Evolutionary conservation across 2,113 vertebrate species (phyloP), one percentile per base, ranked within the genome.

Genomic region (Dermatemys mawii): DNA sequence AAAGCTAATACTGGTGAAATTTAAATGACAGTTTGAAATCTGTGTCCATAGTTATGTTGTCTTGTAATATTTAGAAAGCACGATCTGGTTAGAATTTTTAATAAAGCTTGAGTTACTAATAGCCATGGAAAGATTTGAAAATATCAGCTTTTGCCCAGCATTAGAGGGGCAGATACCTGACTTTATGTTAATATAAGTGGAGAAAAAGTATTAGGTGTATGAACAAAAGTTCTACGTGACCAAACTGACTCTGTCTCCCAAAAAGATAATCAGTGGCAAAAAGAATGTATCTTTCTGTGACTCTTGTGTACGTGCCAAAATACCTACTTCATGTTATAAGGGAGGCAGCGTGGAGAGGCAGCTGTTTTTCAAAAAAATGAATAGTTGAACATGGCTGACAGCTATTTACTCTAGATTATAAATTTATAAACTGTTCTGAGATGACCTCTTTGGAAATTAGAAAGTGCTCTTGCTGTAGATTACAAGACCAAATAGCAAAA

Each of bases 11-110:
- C 81, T 81, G 29, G 57, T 49, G 38, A 48, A 96, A 96, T 95
- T 96, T 96, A 84, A 85, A 91, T 87, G 50, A 93, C 78, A 96
- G 95, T 96, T 91, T 93, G 49, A 92, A 96, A 90, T 90, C 83
- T 95, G 41, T 63, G 79, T 88, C 92, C 57, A 19, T 17, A 93
- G 83, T 70, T 84, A 91, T 87, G 60, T 60, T 89, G 87, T 82
- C 4, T 1, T 53, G 41, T 73, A 88, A 87, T 60, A 88, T n/a
- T 87, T 5, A 41, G 89, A 89, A 83, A 88, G 26, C 17, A 83
- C 86, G 75, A 95, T 92, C 93, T 95, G 35, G 93, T 49, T 86
- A 76, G 86, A 90, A 93, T 70, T 88, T 86, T 44, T 0, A 51
- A 41, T 91, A 91, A 78, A 93, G 49, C 92, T 0, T 35, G 63